Base-by-base conservation (phyloP, 2,888 invertebrate genomes). In the Acleris literana region DNA sequence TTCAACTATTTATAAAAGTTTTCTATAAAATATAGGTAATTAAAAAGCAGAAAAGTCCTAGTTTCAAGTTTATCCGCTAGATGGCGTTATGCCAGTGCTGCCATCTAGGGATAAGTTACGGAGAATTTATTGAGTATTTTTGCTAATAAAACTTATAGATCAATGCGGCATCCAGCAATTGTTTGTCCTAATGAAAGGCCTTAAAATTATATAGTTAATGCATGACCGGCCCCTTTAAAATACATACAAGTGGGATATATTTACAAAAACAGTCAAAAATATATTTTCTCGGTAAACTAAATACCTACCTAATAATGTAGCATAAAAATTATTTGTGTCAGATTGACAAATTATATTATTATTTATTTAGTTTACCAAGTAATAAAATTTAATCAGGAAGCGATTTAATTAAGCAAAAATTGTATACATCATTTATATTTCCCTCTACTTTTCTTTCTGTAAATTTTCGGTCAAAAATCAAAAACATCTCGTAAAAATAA, bases 201-300 rank as follows among this genome's bases (percentile, higher is more conserved):
- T 39, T 39, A 39, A 9, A 13, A 39, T 39, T 39, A 39, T 39
- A 39, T 13, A 39, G 39, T 39, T 39, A 39, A 39, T 39, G 39
- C 39, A 39, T 39, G 39, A 39, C 39, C 39, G 39, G 39, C 64
- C 54, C 48, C 11, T n/a, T 43, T 55, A 20, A 43, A 64, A 17
- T 29, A 64, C 54, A 55, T 22, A 64, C 48, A 49, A 48, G 17
- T 60, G 59, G 16, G 53, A 54, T 43, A 60, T 64, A 64, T 64
- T 64, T 60, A 64, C 64, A 64, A 64, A 54, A 18, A 64, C 39
- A 60, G 43, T 55, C 43, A 43, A 18, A 4, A 4, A 39, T 20
- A 44, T 16, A 43, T 16, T 54, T 54, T 17, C 16, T 43, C 22
- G 22, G 57, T 17, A 46, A 29, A 57, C 25, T 17, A 25, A 54